phyloP scores from a whole-genome alignment of 2,888 invertebrate genomes.

The Cheilosia vernalis region DNA sequence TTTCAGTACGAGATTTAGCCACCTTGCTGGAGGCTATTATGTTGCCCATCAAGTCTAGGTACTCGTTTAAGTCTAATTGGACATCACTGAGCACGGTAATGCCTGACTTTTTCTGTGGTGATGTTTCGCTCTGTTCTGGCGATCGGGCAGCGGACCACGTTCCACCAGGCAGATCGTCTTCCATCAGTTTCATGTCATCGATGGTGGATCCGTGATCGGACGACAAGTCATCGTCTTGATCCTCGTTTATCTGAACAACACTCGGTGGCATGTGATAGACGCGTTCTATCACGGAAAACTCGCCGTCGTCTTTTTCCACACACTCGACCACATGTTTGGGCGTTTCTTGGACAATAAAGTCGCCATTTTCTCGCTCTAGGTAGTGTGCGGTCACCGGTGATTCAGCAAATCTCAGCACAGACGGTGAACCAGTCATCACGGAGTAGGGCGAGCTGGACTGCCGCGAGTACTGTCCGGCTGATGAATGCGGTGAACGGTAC shows the following conservation, averaged over 20 bases:
- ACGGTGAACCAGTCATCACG: conserved; percentile 77
- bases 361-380: conserved; percentile 82
- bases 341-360: conserved; percentile 83
- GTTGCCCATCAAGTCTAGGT: conserved; percentile 82
- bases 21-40: conserved; percentile 82
- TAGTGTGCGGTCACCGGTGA: conserved; percentile 82
- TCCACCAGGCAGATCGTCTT: conserved; percentile 48
- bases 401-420: conserved; percentile 82
- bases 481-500: conserved; percentile 61
- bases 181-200: conserved; percentile 75
- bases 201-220: conserved; percentile 74
- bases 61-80: conserved; percentile 82
- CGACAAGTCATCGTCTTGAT: conserved; percentile 78
- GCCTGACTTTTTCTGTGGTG: conserved; percentile 73
- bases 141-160: conserved; percentile 35
- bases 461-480: conserved; percentile 32
- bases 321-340: conserved; percentile 83
- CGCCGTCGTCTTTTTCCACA: conserved; percentile 83
- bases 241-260: conserved; percentile 82
- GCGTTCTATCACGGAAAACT: conserved; percentile 83
- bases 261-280: conserved; percentile 83
- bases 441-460: conserved; percentile 71
- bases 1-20: conserved; percentile 78
- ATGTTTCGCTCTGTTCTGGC: conserved; percentile 25
- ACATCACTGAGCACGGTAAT: conserved; percentile 83